phyloP scores from a whole-genome alignment of 2,113 vertebrate species.

The Narcine bancroftii region DNA sequence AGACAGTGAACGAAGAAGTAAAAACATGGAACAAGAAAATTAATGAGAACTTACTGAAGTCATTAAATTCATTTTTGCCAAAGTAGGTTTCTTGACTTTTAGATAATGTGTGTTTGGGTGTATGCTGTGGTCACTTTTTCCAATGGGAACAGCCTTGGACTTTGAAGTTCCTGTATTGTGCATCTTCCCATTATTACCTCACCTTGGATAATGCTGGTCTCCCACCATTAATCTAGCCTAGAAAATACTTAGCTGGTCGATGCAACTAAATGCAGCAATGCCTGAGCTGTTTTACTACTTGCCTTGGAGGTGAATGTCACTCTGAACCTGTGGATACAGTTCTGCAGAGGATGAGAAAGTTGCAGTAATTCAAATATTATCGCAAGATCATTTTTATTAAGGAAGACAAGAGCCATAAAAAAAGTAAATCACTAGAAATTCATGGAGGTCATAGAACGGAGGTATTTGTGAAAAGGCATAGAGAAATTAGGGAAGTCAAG shows the following conservation, averaged over 20 bases:
- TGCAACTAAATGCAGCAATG: not conserved
- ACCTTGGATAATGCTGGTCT: not conserved
- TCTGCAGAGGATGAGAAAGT: not conserved
- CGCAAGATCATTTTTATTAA: not conserved
- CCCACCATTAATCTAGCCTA: not conserved
- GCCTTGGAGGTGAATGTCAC: not conserved
- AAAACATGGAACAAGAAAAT: not conserved
- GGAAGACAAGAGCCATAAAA: not conserved
- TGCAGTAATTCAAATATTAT: not conserved
- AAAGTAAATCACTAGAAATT: not conserved
- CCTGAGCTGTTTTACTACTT: not conserved
- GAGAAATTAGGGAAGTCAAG: not conserved
- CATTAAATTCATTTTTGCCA: slow-evolving; percentile 15
- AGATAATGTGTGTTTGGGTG: not conserved
- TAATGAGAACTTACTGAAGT: not conserved
- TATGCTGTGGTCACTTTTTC: not conserved
- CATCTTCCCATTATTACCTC: not conserved
- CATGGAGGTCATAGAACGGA: not conserved
- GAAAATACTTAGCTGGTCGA: not conserved
- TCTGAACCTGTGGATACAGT: not conserved
- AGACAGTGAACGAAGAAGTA: not conserved
- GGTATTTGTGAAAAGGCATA: not conserved
- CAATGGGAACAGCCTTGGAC: not conserved
- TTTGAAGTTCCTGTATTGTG: not conserved
- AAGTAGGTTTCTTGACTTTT: not conserved